Base-by-base conservation (phyloP, 2,113 vertebrate genomes). In the Tyrannus savana region DNA sequence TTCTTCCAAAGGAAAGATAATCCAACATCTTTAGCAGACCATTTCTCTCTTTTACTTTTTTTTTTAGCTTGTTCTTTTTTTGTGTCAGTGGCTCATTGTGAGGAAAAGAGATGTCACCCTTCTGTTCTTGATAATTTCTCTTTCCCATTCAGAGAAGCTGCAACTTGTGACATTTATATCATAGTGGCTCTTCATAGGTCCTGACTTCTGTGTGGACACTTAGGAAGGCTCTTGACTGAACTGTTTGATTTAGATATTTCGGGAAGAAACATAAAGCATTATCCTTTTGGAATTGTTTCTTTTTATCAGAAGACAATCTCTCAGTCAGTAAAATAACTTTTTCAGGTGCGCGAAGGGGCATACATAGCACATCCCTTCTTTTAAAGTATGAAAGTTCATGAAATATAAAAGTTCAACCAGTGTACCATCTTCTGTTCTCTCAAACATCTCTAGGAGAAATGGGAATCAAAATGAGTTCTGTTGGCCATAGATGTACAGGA, bases 11-110 rank as follows among this genome's bases (percentile, higher is more conserved):
- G 12, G 10, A 77, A 91, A 85, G 33, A 25, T 44, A 92, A 55
- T 37, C 21, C 10, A 0, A 0, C 28, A 28, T 64, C 13, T 73
- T 52, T n/a, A 52, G 49, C 14, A 50, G 5, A 2, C 6, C 13
- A 22, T 24, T 75, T 79, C 2, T n/a, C 16, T 24, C 5, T 42
- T 19, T 25, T 69, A 71, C 3, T 44, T 3, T 44, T 4, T 4
- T 50, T 18, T 7, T 50, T n/a, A 8, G 6, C 17, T 16, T 52
- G 2, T 44, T 75, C 7, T 63, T 66, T 58, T 2, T 2, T 42
- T 53, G 2, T 58, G 12, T 44, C 5, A 8, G 12, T 53, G 35
- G 8, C 8, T 81, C 11, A 3, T 25, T 66, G 24, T 21, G 23
- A 37, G 31, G 30, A 42, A 50, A 84, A 62, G 10, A 52, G 30